phyloP scores from a whole-genome alignment of 2,888 invertebrate genomes.

The Chrysomela aeneicollis region DNA sequence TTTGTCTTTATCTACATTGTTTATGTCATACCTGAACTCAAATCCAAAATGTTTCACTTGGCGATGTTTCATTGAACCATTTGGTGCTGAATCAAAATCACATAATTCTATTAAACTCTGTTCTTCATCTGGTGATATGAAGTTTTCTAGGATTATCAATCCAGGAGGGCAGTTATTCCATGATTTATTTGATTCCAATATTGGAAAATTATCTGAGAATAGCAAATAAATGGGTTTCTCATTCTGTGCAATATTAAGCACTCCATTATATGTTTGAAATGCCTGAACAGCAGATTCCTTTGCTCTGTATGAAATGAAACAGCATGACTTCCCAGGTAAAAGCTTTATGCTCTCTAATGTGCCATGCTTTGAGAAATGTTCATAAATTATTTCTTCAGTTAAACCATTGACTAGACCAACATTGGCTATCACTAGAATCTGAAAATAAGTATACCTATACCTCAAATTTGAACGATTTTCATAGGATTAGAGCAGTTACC shows the following conservation, averaged over 20 bases:
- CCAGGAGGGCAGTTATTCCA: slow-evolving; percentile 69
- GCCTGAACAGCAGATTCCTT: slow-evolving; percentile 66
- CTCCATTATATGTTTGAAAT: slow-evolving; percentile 69
- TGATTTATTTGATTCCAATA: slow-evolving; percentile 49
- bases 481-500: slow-evolving; percentile 45
- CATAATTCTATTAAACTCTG: slow-evolving; percentile 63
- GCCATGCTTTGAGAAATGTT: slow-evolving; percentile 65
- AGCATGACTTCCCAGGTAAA: slow-evolving; percentile 82
- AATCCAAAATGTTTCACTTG: slow-evolving; percentile 91
- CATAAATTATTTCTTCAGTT: slow-evolving; percentile 69
- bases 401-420: slow-evolving; percentile 86
- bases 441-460: too few species aligned
- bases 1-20: slow-evolving; percentile 78
- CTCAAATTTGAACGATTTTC: too few species aligned
- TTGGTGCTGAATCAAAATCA: slow-evolving; percentile 65
- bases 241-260: slow-evolving; percentile 65
- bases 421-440: slow-evolving; percentile 84
- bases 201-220: slow-evolving; percentile 64
- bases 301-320: slow-evolving; percentile 72
- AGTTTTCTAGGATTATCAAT: slow-evolving; percentile 73
- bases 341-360: slow-evolving; percentile 70
- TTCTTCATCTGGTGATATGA: slow-evolving; percentile 78
- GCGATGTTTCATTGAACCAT: slow-evolving; percentile 74
- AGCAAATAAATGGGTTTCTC: slow-evolving; percentile 72
- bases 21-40: slow-evolving; percentile 87